Conservation (phyloP, 2,113 vertebrate genomes). For the Anarhynchus alexandrinus region DNA sequence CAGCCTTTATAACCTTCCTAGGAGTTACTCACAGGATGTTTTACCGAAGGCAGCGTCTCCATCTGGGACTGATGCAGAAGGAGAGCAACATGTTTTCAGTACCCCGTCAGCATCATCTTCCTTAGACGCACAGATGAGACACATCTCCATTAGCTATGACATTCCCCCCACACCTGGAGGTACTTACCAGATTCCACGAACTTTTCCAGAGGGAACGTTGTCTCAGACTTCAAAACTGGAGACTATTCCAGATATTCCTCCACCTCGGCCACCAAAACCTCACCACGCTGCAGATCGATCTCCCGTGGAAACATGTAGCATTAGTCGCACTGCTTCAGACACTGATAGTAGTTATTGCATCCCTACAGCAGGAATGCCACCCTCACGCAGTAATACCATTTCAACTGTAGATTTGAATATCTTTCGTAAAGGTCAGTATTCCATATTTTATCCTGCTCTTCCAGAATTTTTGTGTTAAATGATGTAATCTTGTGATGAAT, state of each 20-base stretch:
- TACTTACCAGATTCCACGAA: constrained; percentile 91
- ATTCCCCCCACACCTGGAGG: constrained; percentile 91
- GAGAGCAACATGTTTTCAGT: constrained; percentile 88
- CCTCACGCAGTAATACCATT: constrained; percentile 90
- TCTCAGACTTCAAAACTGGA: constrained; percentile 79
- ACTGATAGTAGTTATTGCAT: constrained; percentile 89
- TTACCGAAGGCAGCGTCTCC: constrained; percentile 83
- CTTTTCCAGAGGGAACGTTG: constrained; percentile 74
- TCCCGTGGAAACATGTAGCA: constrained; percentile 83
- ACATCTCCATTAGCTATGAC: constrained; percentile 91
- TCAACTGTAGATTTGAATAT: constrained; percentile 86
- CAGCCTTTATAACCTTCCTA: constrained; percentile 88
- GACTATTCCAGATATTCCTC: constrained; percentile 84
- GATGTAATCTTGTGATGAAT: background rate
- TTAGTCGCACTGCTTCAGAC: constrained; percentile 85
- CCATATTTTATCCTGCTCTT: fast-evolving
- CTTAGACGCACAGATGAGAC: constrained; percentile 85
- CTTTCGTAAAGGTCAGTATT: constrained; percentile 86
- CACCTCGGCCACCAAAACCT: constrained; percentile 94
- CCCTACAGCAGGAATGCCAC: constrained; percentile 77
- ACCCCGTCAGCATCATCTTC: constrained; percentile 79
- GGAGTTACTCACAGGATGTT: constrained; percentile 94
- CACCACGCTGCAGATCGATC: constrained; percentile 86
- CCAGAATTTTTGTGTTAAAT: too few relatives aligned
- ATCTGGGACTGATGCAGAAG: constrained; percentile 76